These are phyloP conservation scores for Colossoma macropomum DNA, from an alignment of 2,113 vertebrate genomes.

Conservation along the genomic window DNA sequence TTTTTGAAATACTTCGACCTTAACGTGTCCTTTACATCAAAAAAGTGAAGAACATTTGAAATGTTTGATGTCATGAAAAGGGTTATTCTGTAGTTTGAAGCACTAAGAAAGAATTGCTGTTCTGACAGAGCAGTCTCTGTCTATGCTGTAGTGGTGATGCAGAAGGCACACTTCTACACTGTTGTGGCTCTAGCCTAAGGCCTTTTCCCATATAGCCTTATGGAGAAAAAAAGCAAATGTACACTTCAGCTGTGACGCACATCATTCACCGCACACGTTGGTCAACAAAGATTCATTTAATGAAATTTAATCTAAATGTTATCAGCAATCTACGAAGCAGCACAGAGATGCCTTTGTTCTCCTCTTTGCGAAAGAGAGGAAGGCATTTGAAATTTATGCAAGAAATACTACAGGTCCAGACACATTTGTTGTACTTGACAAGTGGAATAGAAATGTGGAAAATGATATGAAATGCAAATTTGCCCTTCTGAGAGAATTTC, in stretches of 20 bases:
- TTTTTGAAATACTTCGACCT: not conserved
- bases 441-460: conserved; percentile 25
- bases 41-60: too few species aligned
- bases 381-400: conserved; percentile 22
- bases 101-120: not conserved
- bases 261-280: not conserved
- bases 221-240: not conserved
- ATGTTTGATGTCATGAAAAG: too few species aligned
- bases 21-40: too few species aligned
- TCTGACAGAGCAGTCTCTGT: not conserved
- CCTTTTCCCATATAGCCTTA: too few species aligned
- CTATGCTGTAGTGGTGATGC: not conserved
- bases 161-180: not conserved
- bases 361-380: not conserved
- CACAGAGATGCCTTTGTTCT: conserved; percentile 33
- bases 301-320: conserved; percentile 19
- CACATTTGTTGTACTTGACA: conserved; percentile 13
- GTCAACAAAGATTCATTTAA: conserved; percentile 36
- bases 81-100: too few species aligned
- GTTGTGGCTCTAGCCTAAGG: not conserved
- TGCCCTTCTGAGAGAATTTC: conserved; percentile 38
- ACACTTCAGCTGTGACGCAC: conserved; percentile 31
- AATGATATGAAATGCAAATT: conserved; percentile 29
- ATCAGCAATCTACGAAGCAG: conserved; percentile 5
- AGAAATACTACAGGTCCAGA: conserved; percentile 7